Evolutionary conservation across 2,888 invertebrate species (phyloP).

Genomic region (Oligia latruncula): DNA sequence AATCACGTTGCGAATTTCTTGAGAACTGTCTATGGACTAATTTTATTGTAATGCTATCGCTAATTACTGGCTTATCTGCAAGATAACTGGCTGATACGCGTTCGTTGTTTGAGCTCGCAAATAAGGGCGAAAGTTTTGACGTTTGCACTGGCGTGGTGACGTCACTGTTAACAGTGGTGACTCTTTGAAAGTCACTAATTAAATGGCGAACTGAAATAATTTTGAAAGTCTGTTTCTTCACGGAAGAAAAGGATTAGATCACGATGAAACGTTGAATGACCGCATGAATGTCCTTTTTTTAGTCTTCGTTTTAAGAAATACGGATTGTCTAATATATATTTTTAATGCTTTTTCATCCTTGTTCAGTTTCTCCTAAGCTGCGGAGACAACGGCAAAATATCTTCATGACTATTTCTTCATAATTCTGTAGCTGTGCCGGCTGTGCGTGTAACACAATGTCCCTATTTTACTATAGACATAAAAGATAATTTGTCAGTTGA

Average conservation of each 20-base stretch:
- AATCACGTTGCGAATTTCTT: slow-evolving; percentile 46
- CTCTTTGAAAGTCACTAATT: not conserved
- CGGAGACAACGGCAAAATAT: not conserved
- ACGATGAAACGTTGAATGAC: not conserved
- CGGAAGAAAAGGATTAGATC: not conserved
- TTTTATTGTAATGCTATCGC: slow-evolving; percentile 58
- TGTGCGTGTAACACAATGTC: not conserved
- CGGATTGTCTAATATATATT: not conserved
- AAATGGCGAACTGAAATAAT: slow-evolving; percentile 3
- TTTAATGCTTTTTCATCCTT: not conserved
- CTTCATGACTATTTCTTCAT: not conserved
- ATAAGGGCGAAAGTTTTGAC: slow-evolving; percentile 49
- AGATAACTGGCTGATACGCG: slow-evolving; percentile 52
- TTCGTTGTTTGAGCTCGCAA: slow-evolving; percentile 26
- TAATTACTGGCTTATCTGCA: slow-evolving; percentile 60
- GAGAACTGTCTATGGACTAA: slow-evolving; percentile 22
- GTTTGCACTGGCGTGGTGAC: slow-evolving; percentile 30
- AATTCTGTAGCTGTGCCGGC: slow-evolving; percentile 10
- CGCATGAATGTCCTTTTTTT: not conserved
- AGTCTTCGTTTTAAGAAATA: not conserved
- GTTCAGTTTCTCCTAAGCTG: not conserved
- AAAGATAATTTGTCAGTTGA: not conserved
- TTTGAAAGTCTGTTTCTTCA: not conserved
- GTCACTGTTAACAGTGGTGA: slow-evolving; percentile 14
- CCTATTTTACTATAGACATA: not conserved